Base-by-base conservation (phyloP, 1,140 invertebrate genomes). In the Pseudachorutes palmiensis region DNA sequence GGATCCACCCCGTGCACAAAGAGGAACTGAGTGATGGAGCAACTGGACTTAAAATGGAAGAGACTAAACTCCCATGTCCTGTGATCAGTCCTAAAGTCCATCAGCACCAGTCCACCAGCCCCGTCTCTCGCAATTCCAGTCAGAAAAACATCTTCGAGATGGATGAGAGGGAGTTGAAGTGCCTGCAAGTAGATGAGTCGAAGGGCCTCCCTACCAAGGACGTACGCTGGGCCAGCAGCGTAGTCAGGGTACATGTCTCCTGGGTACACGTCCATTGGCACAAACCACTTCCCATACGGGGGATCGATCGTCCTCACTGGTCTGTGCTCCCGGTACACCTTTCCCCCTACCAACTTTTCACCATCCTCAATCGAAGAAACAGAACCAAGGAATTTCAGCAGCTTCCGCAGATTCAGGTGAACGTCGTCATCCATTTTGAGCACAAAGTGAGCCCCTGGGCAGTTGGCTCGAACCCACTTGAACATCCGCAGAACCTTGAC, bases 131-230 rank as follows among this genome's bases (percentile, higher is more conserved):
- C 66, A 36, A 74, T 64, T 24, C 91, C 92, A 3, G 91, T 94
- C 19, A 93, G 83, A 76, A 87, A 94, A 36, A 94, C 87, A 75
- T 94, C 92, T 76, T 94, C 92, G 24, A 92, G 76, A 75, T 91
- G 87, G 68, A 92, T 83, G 30, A 90, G 79, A 5, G 85, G 83
- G n/a, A n/a, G n/a, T n/a, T n/a, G n/a, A n/a, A 5, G 85, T 87
- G 51, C 78, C 76, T 0, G 91, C 75, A 1, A 75, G 75, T 89
- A 92, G 5, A 94, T 79, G 67, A 82, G 84, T 30, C 74, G 72
- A 3, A 84, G 86, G 0, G 88, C 82, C 74, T 86, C 83, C 3
- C 82, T 76, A n/a, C 88, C 89, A 79, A 93, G 84, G 0, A 89
- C 83, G 79, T 93, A 94, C 1, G 86, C 69, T 24, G 70, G 67